Evolutionary conservation across 2,888 invertebrate species (phyloP), one percentile per base, ranked within the genome.

Genomic region (Globia sparganii): DNA sequence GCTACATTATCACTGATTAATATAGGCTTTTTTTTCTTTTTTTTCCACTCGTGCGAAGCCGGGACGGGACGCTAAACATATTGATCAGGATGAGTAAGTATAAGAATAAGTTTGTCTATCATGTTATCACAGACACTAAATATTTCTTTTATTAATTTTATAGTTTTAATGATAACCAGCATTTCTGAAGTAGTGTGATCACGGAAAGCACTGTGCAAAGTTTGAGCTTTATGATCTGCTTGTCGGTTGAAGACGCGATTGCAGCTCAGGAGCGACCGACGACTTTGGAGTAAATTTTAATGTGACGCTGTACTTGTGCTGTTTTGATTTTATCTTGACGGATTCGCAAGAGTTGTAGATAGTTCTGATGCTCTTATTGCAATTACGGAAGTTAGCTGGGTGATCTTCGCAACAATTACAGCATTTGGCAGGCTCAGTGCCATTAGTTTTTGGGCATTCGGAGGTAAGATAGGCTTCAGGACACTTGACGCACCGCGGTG

Each of bases 381-480:
- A 43, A 43, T 65, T 28, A 37, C 62, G 62, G 13, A 37, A 62
- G 34, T 62, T 37, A 37, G 34, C 34, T 6, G 34, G 53, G 53
- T 62, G 62, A 62, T 37, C 25, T 62, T 62, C 15, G 37, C 37
- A 37, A n/a, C 62, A 62, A 62, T 62, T 62, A 37, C 25, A 62
- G 15, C 62, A 37, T n/a, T 62, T 62, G 37, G 37, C 37, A 37
- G 62, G 37, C 34, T 62, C 25, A 13, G 37, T 13, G 13, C 13
- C 25, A 25, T 37, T 62, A 37, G 13, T 37, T 13, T 37, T 46
- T 18, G 28, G 66, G 21, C 28, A 66, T 21, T 66, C 28, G 21
- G 66, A 4, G 3, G 28, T 66, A 43, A 66, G 43, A 66, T 66
- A 28, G 21, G 43, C 65, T 43, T 65, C 43, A 21, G 28, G 28